Conservation (phyloP, 2,797 vertebrate genomes). For the Hirundo rustica region DNA sequence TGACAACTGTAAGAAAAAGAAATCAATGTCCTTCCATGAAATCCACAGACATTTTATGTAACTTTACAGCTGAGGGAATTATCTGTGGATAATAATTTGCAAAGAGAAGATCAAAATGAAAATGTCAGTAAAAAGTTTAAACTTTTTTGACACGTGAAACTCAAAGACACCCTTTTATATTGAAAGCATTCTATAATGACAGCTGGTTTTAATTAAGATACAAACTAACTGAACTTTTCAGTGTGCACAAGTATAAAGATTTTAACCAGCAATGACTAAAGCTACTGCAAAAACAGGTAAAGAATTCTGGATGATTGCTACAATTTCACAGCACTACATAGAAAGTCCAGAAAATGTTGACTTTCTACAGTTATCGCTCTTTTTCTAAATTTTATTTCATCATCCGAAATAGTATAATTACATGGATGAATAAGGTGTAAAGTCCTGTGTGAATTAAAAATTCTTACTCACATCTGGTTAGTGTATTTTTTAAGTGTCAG, state of each 20-base stretch:
- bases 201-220: background rate
- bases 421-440: background rate
- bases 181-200: background rate
- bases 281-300: background rate
- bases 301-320: background rate
- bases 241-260: background rate
- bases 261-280: background rate
- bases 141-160: background rate
- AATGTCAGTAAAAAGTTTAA: background rate
- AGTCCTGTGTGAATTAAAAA: background rate
- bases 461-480: background rate
- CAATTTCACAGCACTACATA: background rate
- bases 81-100: background rate
- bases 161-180: background rate
- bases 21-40: background rate
- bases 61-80: background rate
- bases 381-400: background rate
- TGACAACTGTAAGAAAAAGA: constrained; percentile 4
- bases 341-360: background rate
- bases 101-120: background rate
- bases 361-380: background rate
- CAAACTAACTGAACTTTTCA: background rate
- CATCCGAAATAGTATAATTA: background rate
- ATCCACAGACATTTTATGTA: background rate
- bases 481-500: background rate